phyloP scores from a whole-genome alignment of 2,888 invertebrate species.

The Linnaemya vulpina region DNA sequence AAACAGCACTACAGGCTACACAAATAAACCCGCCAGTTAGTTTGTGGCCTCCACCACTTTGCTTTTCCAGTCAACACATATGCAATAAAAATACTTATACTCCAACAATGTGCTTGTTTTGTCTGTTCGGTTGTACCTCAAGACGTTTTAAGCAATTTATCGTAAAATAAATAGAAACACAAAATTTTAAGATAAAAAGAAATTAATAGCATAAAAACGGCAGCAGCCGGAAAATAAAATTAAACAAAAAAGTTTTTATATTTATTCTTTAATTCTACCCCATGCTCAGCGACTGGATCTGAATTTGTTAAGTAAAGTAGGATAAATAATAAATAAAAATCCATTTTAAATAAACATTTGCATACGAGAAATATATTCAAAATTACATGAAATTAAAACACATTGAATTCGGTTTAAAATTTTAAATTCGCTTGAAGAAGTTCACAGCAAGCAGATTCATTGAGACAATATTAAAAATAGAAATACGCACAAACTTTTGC shows the following conservation, averaged over 20 bases:
- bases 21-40: slow-evolving; percentile 28
- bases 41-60: slow-evolving; percentile 44
- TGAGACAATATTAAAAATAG: neutral
- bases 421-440: neutral
- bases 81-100: neutral
- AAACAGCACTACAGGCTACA: slow-evolving; percentile 1
- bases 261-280: slow-evolving; percentile 15
- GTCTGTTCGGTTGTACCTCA: neutral
- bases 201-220: slow-evolving; percentile 29
- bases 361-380: neutral
- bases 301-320: slow-evolving; percentile 7
- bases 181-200: slow-evolving; percentile 34
- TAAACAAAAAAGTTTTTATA: too few relatives aligned
- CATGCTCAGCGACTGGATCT: slow-evolving; percentile 13
- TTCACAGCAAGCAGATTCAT: neutral
- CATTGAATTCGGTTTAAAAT: neutral
- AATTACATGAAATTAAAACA: neutral
- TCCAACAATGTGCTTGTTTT: neutral
- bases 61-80: slow-evolving; percentile 12
- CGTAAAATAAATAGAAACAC: slow-evolving; percentile 42
- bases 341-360: neutral
- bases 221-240: slow-evolving; percentile 39
- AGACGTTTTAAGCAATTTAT: slow-evolving; percentile 37
- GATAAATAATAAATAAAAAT: slow-evolving; percentile 7
- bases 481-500: neutral